These are phyloP conservation scores for Callopanchax toddi DNA, from an alignment of 2,113 vertebrate species.

Conservation along the genomic window DNA sequence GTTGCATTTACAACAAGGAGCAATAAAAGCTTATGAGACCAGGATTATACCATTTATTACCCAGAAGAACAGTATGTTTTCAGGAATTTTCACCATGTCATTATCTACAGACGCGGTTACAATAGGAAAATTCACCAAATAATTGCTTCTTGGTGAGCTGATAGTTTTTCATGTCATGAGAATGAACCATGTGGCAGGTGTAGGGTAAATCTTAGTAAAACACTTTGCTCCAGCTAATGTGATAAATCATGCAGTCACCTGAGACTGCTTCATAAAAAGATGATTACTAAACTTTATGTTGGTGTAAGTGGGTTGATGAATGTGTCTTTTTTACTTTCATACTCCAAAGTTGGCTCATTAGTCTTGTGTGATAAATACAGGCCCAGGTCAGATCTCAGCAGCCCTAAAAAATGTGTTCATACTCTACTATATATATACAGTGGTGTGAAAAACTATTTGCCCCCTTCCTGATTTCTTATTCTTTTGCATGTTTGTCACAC, in stretches of 20 bases:
- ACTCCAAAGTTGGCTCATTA: background rate
- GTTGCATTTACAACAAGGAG: background rate
- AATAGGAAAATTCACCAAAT: background rate
- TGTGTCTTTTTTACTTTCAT: constrained; percentile 9
- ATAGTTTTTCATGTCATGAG: background rate
- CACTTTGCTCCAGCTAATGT: constrained; percentile 1
- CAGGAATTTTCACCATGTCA: background rate
- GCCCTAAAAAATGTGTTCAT: no score
- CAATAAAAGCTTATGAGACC: background rate
- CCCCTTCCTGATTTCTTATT: no score
- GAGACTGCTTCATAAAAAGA: constrained; percentile 24
- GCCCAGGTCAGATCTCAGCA: constrained; percentile 1
- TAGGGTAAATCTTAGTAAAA: constrained; percentile 2
- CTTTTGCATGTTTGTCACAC: no score
- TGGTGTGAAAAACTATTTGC: no score
- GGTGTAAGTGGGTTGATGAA: constrained; percentile 7
- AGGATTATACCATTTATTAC: background rate
- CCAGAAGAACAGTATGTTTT: background rate
- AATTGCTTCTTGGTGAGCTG: background rate
- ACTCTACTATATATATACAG: no score
- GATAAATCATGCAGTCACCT: constrained; percentile 9
- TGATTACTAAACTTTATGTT: background rate
- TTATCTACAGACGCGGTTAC: background rate
- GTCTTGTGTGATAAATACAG: background rate
- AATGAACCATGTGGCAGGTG: background rate